These are phyloP conservation scores for Callipepla californica DNA, from an alignment of 2,113 vertebrate species.

Conservation along the genomic window DNA sequence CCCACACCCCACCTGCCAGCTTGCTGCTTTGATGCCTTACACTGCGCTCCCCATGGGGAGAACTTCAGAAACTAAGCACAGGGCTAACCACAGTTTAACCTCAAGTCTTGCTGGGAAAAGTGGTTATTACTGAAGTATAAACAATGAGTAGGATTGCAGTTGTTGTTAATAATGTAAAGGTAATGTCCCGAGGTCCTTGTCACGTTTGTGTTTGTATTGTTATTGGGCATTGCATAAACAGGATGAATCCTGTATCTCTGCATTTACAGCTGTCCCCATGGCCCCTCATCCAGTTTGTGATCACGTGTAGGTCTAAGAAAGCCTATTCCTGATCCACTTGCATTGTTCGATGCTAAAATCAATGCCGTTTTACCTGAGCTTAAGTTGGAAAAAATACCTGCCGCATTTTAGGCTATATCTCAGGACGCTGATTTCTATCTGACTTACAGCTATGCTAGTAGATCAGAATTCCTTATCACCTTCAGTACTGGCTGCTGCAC, in stretches of 20 bases:
- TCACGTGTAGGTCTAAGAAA: not conserved
- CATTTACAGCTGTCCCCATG: not conserved
- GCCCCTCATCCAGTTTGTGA: not conserved
- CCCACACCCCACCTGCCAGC: not conserved
- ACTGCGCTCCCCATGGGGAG: not conserved
- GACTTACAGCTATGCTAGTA: rapidly evolving
- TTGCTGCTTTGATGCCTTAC: not conserved
- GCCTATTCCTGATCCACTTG: not conserved
- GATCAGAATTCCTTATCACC: not conserved
- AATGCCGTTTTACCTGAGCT: not conserved
- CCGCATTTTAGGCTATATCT: not conserved
- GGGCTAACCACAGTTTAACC: not conserved
- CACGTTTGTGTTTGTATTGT: not conserved
- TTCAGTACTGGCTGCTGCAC: not conserved
- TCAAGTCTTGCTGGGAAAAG: not conserved
- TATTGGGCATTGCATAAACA: not conserved
- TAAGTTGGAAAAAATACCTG: not conserved
- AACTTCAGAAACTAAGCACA: not conserved
- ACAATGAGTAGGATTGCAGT: not conserved
- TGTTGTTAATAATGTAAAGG: not conserved
- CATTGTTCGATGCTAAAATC: not conserved
- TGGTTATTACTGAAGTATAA: not conserved
- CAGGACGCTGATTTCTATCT: not conserved
- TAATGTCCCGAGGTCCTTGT: not conserved
- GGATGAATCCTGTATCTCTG: rapidly evolving